These are phyloP conservation scores for Montifringilla adamsi DNA, from an alignment of 2,113 vertebrate species.

Conservation along the genomic window DNA sequence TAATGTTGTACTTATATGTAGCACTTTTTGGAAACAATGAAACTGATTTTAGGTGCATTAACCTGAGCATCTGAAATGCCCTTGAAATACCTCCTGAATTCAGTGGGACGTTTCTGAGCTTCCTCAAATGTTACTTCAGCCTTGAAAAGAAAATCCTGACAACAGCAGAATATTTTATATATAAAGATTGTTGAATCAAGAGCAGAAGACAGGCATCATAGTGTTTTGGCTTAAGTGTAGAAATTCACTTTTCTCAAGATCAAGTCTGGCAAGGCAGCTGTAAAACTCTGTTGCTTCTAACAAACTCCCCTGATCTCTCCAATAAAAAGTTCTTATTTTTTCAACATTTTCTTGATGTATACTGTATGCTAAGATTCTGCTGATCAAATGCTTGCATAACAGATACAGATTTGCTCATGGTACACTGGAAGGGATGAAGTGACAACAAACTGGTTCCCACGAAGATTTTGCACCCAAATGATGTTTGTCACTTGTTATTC, in stretches of 20 bases:
- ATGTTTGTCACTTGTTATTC: background rate
- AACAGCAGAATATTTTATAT: background rate
- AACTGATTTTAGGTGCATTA: background rate
- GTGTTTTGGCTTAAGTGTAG: background rate
- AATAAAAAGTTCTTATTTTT: background rate
- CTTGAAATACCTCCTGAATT: background rate
- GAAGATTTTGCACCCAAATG: background rate
- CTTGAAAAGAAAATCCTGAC: background rate
- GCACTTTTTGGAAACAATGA: background rate
- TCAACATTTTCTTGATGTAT: background rate
- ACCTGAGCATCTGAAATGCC: background rate
- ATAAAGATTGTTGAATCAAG: background rate
- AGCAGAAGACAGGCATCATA: background rate
- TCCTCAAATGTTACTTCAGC: background rate
- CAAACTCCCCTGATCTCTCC: background rate
- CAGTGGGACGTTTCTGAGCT: background rate
- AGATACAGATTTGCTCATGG: background rate
- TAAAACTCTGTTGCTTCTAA: conserved; percentile 3
- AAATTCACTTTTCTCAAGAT: background rate
- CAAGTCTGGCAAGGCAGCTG: background rate
- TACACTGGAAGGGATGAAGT: conserved; percentile 13
- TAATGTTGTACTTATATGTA: background rate
- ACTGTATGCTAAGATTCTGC: background rate
- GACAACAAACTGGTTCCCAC: background rate
- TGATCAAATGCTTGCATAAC: background rate